Percentiles rank a stretch among this genome's conserved stretches.
Conservation (phyloP, 1,140 invertebrate genomes). For the Anagrus nilaparvatae region DNA sequence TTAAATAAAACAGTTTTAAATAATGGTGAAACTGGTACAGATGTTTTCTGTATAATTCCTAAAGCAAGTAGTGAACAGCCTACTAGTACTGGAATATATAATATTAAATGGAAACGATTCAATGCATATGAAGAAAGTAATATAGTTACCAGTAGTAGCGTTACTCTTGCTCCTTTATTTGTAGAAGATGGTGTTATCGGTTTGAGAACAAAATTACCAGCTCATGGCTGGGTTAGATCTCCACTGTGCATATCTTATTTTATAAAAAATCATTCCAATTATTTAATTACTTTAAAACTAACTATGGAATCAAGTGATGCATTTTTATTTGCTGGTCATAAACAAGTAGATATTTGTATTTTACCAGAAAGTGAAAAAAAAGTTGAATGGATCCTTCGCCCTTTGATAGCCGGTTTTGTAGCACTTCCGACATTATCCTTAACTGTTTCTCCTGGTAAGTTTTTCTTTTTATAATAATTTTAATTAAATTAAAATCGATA, state of each 20-base stretch:
- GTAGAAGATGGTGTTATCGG: conserved; percentile 60
- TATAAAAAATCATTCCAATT: conserved; percentile 60
- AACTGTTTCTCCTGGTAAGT: conserved; percentile 32
- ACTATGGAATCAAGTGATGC: conserved; percentile 72
- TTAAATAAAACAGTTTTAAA: conserved; percentile 31
- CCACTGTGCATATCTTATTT: conserved; percentile 60
- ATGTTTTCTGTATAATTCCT: conserved; percentile 42
- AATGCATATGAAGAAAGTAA: conserved; percentile 27
- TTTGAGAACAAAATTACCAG: conserved; percentile 60
- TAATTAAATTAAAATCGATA: conserved; percentile 3
- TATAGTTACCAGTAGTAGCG: conserved; percentile 39
- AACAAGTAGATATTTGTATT: conserved; percentile 61
- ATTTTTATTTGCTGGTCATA: conserved; percentile 86
- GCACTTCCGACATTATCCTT: conserved; percentile 47
- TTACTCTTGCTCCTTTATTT: conserved; percentile 46
- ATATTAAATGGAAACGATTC: conserved; percentile 65
- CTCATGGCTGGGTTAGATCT: conserved; percentile 61
- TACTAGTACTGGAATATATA: conserved; percentile 58
- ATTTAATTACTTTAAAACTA: conserved; percentile 61
- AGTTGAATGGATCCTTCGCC: conserved; percentile 50
- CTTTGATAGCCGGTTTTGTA: conserved; percentile 50
- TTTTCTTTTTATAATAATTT: conserved; percentile 19
- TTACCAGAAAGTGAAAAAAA: conserved; percentile 45
- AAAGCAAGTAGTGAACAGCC: conserved; percentile 43
- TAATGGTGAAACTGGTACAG: conserved; percentile 42